Base-by-base conservation (phyloP, 2,797 vertebrate genomes). In the Typhlichthys subterraneus region DNA sequence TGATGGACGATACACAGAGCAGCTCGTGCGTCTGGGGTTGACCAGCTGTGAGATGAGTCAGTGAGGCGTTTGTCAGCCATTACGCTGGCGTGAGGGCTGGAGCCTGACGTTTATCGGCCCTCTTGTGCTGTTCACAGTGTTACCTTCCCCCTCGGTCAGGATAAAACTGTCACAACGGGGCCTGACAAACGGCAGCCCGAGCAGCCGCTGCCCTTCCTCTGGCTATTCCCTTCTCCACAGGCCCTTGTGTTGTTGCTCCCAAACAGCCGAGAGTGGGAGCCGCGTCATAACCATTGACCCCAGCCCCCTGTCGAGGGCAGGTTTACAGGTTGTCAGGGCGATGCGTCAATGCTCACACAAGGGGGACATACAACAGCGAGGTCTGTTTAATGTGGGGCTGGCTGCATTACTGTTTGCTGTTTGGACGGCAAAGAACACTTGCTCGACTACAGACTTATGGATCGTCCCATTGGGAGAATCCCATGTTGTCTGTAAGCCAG, bases 41-140 rank as follows among this genome's bases (percentile, higher is more conserved):
- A 65, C 53, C 71, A 79, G 65, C 74, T 72, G 57, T 45, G 31
- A 71, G 74, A 81, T 69, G 77, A 82, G 72, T 73, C 77, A 55
- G 75, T 62, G 71, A 78, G 59, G 68, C 57, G 53, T 88, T 85
- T 80, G 74, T 90, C 81, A 82, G 82, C 67, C 77, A 61, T 82
- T 85, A 79, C 77, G 70, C 45, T 6, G 53, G 66, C 14, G 13
- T 70, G 7, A 59, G 51, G 57, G 63, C 77, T 29, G 1, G 67
- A 38, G 63, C 65, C 75, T 85, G 85, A 83, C 75, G 69, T 89
- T 89, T 86, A 87, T 86, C 67, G 38, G 71, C 67, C 82, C 79
- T 82, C 69, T 71, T 71, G 80, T 71, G 76, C 69, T 17, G 58
- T 81, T 82, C 23, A 13, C 47, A 17, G 63, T 63, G 77, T 78